Base-by-base conservation (phyloP, 35 echinoderm and acorn worm genomes). In the Apostichopus californicus region DNA sequence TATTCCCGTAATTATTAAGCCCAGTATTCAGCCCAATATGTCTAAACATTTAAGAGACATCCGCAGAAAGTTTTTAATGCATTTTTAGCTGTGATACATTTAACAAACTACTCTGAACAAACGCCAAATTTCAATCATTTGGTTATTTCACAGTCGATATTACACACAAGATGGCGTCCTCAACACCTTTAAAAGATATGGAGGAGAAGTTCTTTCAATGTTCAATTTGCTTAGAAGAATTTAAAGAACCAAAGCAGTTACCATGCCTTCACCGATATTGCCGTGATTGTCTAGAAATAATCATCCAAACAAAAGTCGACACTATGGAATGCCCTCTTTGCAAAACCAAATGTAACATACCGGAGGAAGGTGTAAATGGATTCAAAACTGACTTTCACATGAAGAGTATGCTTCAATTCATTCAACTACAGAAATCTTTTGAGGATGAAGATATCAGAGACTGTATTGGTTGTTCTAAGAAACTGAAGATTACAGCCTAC, bases 311-410 rank as follows among this genome's bases (percentile, higher is more conserved):
- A 17, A 18, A 73, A 73, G 71, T 73, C 13, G 12, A 73, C 1
- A n/a, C 18, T 6, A 5, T 73, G 13, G 71, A 88, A 68, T 88
- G 86, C 59, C 86, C 86, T 15, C 28, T 65, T 20, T 88, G 86
- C 52, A 68, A 65, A 52, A 46, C 70, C 34, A 24, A 88, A 54
- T 54, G 57, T 68, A 18, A 54, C 6, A 55, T 88, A 73, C 86
- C 86, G 52, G 61, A 18, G 46, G 61, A 88, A 21, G 86, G 86
- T 28, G 86, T 73, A 9, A 46, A 88, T 11, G 86, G 86, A 52
- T 88, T 88, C 17, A 88, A 88, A 73, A 88, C 60, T 18, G 86
- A 88, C 63, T 88, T 88, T 21, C 24, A 71, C 54, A 23, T 28
- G 57, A 88, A 88, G 28, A 73, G 25, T 71, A 59, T 88, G 5